Evolutionary conservation across 2,797 vertebrate species (phyloP).

Genomic region (Macropodus opercularis): DNA sequence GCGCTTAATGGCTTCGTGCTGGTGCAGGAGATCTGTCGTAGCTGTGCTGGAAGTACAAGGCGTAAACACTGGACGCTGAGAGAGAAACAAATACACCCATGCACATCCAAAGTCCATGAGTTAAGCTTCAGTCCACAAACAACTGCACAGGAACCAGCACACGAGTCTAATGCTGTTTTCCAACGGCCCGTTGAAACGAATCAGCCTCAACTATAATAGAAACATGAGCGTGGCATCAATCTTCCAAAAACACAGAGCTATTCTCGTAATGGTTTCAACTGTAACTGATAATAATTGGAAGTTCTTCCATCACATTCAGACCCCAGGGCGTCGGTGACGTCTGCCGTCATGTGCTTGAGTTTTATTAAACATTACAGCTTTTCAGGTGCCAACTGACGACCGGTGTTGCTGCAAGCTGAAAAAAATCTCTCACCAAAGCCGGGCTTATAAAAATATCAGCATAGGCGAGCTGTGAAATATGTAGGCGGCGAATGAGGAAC

Average conservation of each 20-base stretch:
- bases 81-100: not conserved
- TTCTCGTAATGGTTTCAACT: too few species aligned
- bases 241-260: too few species aligned
- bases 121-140: not conserved
- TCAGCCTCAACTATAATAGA: too few species aligned
- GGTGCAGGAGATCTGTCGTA: not conserved
- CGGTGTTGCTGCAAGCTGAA: slow-evolving; percentile 29
- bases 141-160: too few species aligned
- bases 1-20: not conserved
- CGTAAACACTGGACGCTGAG: too few species aligned
- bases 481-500: slow-evolving; percentile 46
- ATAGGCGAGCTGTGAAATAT: slow-evolving; percentile 21
- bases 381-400: slow-evolving; percentile 40
- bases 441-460: slow-evolving; percentile 30
- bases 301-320: too few species aligned
- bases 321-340: not conserved
- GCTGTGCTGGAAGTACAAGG: not conserved
- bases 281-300: too few species aligned
- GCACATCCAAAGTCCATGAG: not conserved
- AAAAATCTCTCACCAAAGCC: slow-evolving; percentile 9
- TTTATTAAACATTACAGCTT: not conserved
- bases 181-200: too few species aligned
- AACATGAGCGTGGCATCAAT: too few species aligned
- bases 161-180: too few species aligned
- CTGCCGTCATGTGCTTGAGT: not conserved